Percentiles rank a stretch among this genome's conserved stretches.
phyloP scores from a whole-genome alignment of 1,140 invertebrate species.

The Sminthurides bifidus region DNA sequence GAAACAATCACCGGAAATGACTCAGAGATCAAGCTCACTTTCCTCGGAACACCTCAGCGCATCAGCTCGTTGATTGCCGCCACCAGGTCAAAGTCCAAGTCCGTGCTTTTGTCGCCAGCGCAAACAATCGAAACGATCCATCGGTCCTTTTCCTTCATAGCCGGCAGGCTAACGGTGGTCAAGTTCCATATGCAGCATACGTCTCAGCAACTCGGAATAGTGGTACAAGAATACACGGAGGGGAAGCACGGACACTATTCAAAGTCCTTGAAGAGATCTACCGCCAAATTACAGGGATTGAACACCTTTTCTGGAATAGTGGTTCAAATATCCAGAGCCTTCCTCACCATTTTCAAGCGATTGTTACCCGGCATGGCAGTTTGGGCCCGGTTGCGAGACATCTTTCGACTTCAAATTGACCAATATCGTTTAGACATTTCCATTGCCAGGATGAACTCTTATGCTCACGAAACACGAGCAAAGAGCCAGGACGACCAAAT shows the following conservation, averaged over 20 bases:
- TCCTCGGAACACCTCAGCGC: background rate
- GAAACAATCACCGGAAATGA: background rate
- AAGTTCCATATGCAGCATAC: background rate
- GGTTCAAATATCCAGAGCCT: background rate
- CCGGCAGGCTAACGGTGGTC: background rate
- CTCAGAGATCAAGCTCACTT: background rate
- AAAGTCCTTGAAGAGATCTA: background rate
- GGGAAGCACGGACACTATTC: background rate
- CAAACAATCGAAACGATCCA: background rate
- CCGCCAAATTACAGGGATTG: background rate
- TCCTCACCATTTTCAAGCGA: background rate
- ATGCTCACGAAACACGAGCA: no score
- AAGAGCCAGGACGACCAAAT: no score
- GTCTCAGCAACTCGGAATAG: background rate
- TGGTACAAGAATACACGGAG: background rate
- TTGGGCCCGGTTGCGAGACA: no score
- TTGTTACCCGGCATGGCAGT: background rate
- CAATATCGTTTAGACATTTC: no score
- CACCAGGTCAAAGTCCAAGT: background rate
- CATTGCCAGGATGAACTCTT: no score
- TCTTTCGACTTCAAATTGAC: no score
- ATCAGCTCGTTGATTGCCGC: background rate
- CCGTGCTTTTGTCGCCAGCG: background rate
- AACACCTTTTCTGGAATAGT: conserved; percentile 2
- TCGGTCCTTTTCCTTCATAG: background rate